phyloP scores from a whole-genome alignment of 2,113 vertebrate genomes.

The Malurus elegans region DNA sequence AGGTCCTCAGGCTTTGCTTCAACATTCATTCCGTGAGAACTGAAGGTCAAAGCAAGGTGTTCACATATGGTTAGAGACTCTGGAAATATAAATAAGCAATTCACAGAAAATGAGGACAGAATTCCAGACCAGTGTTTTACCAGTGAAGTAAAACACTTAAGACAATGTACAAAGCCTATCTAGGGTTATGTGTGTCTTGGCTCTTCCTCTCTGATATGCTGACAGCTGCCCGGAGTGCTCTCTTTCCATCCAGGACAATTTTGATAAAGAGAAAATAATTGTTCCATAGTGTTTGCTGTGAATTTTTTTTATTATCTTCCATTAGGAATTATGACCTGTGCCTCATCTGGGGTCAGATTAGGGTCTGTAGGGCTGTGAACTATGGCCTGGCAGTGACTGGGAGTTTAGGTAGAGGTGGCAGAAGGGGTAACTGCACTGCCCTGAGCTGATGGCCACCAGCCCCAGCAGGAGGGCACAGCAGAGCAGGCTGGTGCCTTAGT shows the following conservation, averaged over 20 bases:
- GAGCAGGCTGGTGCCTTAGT: no score
- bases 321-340: background rate
- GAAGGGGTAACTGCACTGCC: background rate
- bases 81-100: background rate
- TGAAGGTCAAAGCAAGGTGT: background rate
- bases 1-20: background rate
- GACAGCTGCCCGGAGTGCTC: background rate
- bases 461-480: background rate
- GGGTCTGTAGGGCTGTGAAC: background rate
- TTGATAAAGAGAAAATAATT: background rate
- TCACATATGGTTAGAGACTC: background rate
- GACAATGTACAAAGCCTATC: background rate
- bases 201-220: background rate
- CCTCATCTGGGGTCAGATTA: background rate
- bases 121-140: background rate
- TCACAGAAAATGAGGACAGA: background rate
- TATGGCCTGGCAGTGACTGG: background rate
- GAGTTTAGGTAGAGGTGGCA: background rate
- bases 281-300: rapidly evolving
- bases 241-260: background rate
- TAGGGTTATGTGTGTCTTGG: background rate
- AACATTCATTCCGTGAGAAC: background rate
- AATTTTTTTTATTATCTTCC: background rate
- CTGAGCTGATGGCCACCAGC: background rate
- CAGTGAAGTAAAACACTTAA: background rate